These are phyloP conservation scores for Trinorchestia longiramus DNA, from an alignment of 1,140 invertebrate species.

Conservation along the genomic window DNA sequence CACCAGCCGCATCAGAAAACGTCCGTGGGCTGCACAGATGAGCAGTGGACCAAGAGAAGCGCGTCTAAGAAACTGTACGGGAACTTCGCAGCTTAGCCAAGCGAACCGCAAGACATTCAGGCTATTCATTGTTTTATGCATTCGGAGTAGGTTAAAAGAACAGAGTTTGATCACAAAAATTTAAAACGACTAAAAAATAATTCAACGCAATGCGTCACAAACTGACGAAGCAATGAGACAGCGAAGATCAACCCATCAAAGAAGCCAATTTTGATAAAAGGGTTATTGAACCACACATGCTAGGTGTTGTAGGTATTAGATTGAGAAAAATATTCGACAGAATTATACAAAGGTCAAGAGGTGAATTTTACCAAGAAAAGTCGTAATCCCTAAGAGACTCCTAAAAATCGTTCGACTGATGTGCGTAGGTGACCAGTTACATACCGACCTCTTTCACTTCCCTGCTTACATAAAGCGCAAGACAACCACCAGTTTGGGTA, in stretches of 20 bases:
- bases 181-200: background rate
- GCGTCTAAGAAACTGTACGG: background rate
- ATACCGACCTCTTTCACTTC: background rate
- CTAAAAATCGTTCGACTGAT: background rate
- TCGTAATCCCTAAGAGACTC: background rate
- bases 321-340: background rate
- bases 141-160: background rate
- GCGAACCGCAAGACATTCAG: background rate
- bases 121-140: background rate
- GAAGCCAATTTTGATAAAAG: background rate
- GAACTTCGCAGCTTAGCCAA: background rate
- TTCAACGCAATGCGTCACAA: background rate
- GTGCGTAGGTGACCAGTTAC: background rate
- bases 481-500: background rate
- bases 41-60: background rate
- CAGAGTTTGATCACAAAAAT: background rate
- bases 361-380: background rate
- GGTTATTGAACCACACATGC: background rate
- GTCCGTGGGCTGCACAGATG: conserved; percentile 13
- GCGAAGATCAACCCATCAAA: background rate
- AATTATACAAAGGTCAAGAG: background rate
- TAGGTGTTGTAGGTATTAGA: background rate
- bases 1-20: background rate
- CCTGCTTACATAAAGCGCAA: background rate
- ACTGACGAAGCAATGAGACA: background rate